Evolutionary conservation across 2,113 vertebrate species (phyloP).

Genomic region (Festucalex cinctus): DNA sequence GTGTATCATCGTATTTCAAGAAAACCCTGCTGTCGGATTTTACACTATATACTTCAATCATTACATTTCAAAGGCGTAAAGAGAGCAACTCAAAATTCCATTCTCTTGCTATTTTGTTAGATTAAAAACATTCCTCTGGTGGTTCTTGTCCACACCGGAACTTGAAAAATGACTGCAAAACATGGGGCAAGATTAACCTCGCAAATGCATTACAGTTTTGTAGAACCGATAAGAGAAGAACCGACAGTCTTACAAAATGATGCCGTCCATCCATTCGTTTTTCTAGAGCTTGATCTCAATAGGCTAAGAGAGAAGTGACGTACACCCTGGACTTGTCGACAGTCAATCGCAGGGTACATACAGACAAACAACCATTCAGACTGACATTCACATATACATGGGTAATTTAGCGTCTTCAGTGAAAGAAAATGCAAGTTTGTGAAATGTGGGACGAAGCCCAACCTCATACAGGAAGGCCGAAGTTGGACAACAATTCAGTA

Average conservation of each 20-base stretch:
- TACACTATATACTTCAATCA: neutral
- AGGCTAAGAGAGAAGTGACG: no score
- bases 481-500: neutral
- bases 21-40: conserved; percentile 29
- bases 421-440: neutral
- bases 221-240: conserved; percentile 26
- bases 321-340: neutral
- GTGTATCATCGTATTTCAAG: conserved; percentile 12
- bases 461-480: no score
- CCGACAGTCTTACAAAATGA: conserved; percentile 4
- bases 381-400: no score
- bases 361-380: no score
- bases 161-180: conserved; percentile 2
- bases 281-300: neutral
- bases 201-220: conserved; percentile 28
- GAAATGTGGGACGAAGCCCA: neutral
- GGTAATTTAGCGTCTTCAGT: neutral
- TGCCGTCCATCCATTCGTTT: neutral
- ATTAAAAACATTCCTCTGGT: conserved; percentile 7
- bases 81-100: conserved; percentile 1
- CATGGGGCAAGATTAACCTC: conserved; percentile 27
- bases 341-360: no score
- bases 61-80: conserved; percentile 29
- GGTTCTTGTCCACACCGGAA: conserved; percentile 35
- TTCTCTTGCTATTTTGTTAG: conserved; percentile 28